A percentile compares a stretch with the other conserved stretches of the same genome.
phyloP scores from a whole-genome alignment of 2,113 vertebrate genomes.

The Geococcyx californianus region DNA sequence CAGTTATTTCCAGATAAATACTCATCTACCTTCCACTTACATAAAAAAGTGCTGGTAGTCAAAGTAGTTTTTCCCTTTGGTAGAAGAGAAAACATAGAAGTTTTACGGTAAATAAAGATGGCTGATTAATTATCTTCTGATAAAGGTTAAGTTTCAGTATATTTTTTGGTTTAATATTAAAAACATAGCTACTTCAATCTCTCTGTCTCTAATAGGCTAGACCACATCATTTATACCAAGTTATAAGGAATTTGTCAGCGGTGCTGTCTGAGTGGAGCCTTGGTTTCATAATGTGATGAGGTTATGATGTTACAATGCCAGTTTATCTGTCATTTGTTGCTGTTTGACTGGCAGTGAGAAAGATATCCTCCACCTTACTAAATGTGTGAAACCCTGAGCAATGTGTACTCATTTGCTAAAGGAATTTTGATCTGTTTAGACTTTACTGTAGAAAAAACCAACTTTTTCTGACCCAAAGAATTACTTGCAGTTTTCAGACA shows the following conservation, averaged over 20 bases:
- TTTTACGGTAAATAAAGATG: slow-evolving; percentile 39
- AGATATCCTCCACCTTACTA: not conserved
- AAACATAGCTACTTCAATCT: not conserved
- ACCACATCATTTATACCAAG: not conserved
- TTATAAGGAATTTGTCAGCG: not conserved
- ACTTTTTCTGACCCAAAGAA: not conserved
- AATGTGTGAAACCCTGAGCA: not conserved
- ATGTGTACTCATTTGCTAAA: not conserved
- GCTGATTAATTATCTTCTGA: not conserved
- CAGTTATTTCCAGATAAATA: slow-evolving; percentile 9
- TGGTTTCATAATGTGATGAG: not conserved
- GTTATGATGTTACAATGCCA: not conserved
- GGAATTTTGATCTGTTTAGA: not conserved
- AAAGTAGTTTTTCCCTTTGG: not conserved
- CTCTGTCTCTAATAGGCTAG: not conserved
- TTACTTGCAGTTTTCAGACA: not conserved
- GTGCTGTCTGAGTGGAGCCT: not conserved
- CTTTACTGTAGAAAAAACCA: not conserved
- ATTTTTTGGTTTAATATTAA: slow-evolving; percentile 12
- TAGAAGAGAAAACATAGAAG: not conserved
- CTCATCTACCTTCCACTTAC: not conserved
- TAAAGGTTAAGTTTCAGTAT: not conserved
- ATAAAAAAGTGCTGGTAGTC: not conserved
- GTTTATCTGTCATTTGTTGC: not conserved
- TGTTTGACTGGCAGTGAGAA: slow-evolving; percentile 9